Conservation (phyloP, 2,888 invertebrate species). For the Pegoplata infirma region DNA sequence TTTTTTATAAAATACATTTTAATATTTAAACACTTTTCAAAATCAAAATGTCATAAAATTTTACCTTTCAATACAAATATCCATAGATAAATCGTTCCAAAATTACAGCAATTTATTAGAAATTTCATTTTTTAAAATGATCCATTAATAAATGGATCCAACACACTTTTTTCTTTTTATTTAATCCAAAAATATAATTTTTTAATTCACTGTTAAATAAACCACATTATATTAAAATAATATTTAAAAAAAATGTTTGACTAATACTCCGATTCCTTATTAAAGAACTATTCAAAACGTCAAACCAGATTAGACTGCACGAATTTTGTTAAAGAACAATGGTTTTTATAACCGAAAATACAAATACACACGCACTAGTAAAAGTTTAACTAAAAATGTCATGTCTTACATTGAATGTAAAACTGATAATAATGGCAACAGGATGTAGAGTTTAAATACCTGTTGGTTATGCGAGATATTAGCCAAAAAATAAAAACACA, state of each 20-base stretch:
- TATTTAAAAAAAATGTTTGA: background rate
- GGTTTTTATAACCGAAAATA: slow-evolving; percentile 51
- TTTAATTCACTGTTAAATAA: slow-evolving; percentile 45
- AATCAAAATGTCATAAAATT: no score
- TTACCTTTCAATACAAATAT: slow-evolving; percentile 55
- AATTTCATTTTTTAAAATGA: slow-evolving; percentile 45
- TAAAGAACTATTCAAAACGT: slow-evolving; percentile 5
- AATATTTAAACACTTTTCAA: no score
- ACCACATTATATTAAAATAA: slow-evolving; percentile 23
- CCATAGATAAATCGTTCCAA: slow-evolving; percentile 54
- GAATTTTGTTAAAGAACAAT: slow-evolving; percentile 23
- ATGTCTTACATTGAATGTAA: background rate
- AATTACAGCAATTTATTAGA: slow-evolving; percentile 44
- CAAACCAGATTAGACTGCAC: slow-evolving; percentile 36
- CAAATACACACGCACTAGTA: background rate
- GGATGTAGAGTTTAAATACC: slow-evolving; percentile 27
- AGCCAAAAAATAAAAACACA: no score
- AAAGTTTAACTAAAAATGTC: background rate
- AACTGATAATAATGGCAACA: background rate
- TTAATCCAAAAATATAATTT: background rate
- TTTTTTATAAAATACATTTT: no score
- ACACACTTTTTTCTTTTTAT: background rate
- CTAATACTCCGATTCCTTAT: background rate
- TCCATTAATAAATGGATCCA: slow-evolving; percentile 47
- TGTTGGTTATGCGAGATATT: slow-evolving; percentile 49